Base-by-base conservation (phyloP, 2,797 vertebrate species). In the Hephaestus fuliginosus region DNA sequence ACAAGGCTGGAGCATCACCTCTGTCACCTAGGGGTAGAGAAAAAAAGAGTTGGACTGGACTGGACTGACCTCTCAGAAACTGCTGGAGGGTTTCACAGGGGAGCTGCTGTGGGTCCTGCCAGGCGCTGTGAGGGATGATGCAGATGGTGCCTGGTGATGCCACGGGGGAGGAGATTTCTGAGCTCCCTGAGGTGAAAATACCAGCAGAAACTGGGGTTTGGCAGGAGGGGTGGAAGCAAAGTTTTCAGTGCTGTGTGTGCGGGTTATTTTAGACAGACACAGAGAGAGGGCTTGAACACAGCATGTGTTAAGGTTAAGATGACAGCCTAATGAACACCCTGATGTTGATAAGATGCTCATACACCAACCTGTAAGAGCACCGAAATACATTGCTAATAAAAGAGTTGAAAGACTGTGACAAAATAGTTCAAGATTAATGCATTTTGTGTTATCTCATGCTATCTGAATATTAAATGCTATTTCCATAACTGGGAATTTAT, bases 61-160 rank as follows among this genome's bases (percentile, higher is more conserved):
- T 74, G 43, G 49, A 83, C 61, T 90, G 90, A 84, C 87, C 88
- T 84, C 75, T 70, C 70, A 55, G 66, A 89, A 85, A 76, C 11
- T 57, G 75, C 83, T 87, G 81, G 77, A 87, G 71, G 80, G 72
- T 56, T 73, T 86, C 57, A 71, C n/a, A 11, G 65, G 82, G 65
- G 83, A 83, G 78, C 58, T 63, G 56, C 78, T 58, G 60, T n/a
- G 64, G 83, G 82, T 56, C 57, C 74, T 86, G 86, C 85, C 87
- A 84, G 83, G 63, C 64, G 1, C 77, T 82, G 74, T 67, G 63
- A 84, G 83, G 80, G 85, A 83, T 82, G 81, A 82, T 86, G 52
- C 88, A 92, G 88, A 92, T 92, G 90, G 86, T 78, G 86, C 44
- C 66, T 63, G 71, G 72, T 78, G 53, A 71, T 77, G 88, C 90